A percentile compares a stretch with the other conserved stretches of the same genome.
These are phyloP conservation scores for Oryzias javanicus DNA, from an alignment of 2,113 vertebrate genomes.

Conservation along the genomic window DNA sequence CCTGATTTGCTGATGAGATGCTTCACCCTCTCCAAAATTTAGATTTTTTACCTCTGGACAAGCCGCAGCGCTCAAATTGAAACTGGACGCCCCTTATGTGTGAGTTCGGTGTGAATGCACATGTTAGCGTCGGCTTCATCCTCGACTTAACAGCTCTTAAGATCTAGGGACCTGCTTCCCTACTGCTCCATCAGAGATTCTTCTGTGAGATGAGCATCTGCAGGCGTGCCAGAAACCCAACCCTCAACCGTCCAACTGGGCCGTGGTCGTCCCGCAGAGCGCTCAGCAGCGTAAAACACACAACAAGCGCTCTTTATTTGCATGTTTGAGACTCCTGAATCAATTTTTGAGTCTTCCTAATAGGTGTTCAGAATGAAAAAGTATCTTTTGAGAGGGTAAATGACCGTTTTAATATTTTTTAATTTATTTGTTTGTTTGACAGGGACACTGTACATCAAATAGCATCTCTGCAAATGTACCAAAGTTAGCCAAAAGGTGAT, in stretches of 20 bases:
- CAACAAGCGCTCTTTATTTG: neutral
- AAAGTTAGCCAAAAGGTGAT: too few species aligned
- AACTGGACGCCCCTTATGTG: too few species aligned
- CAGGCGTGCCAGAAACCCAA: constrained; percentile 53
- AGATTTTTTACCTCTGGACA: too few species aligned
- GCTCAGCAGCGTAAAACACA: constrained; percentile 65
- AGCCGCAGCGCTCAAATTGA: too few species aligned
- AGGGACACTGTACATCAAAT: too few species aligned
- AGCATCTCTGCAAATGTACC: too few species aligned
- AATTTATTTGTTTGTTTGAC: too few species aligned
- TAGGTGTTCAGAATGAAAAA: constrained; percentile 4
- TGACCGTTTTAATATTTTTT: neutral
- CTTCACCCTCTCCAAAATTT: too few species aligned
- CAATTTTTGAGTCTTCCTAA: too few species aligned
- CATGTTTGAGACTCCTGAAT: neutral
- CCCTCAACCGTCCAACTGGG: constrained; percentile 50
- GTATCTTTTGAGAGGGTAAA: neutral
- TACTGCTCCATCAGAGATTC: neutral
- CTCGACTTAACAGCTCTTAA: neutral
- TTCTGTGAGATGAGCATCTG: constrained; percentile 4
- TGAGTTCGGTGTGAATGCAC: neutral
- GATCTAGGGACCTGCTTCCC: neutral
- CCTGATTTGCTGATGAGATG: too few species aligned
- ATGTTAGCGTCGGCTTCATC: neutral
- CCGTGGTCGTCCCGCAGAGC: constrained; percentile 69